Percentiles rank a stretch among this genome's conserved stretches.
phyloP scores from a whole-genome alignment of 2,113 vertebrate genomes.

The Engraulis encrasicolus region DNA sequence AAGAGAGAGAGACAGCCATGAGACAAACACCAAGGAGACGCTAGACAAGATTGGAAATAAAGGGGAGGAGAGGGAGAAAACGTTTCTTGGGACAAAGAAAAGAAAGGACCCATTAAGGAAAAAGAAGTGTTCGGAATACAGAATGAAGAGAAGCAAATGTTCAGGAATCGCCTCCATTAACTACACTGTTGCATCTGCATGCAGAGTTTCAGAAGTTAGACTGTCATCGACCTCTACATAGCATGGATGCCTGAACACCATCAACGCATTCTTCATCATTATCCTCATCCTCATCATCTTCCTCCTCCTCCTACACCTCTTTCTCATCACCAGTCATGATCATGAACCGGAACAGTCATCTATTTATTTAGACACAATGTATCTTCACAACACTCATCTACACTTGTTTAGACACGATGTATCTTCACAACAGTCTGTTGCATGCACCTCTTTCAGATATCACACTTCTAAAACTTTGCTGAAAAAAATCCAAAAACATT shows the following conservation, averaged over 20 bases:
- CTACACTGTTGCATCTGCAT: background rate
- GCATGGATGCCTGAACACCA: background rate
- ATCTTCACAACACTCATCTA: background rate
- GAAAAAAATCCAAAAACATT: background rate
- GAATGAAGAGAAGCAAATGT: background rate
- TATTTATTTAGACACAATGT: background rate
- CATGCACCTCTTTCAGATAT: background rate
- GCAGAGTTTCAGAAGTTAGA: background rate
- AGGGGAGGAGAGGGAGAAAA: background rate
- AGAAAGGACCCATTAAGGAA: background rate
- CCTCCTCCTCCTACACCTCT: too few species aligned
- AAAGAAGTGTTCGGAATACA: background rate
- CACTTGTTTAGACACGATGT: background rate
- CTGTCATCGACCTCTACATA: background rate
- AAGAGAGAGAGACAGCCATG: conserved; percentile 20
- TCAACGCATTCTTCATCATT: background rate
- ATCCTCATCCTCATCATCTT: background rate
- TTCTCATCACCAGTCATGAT: background rate
- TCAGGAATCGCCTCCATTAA: background rate
- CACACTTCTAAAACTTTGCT: background rate
- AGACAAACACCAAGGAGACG: conserved; percentile 8
- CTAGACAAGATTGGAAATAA: conserved; percentile 10
- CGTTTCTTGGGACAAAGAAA: background rate
- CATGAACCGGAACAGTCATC: background rate
- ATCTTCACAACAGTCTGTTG: background rate